Evolutionary conservation across 2,113 vertebrate species (phyloP).

Genomic region (Seriola rivoliana): DNA sequence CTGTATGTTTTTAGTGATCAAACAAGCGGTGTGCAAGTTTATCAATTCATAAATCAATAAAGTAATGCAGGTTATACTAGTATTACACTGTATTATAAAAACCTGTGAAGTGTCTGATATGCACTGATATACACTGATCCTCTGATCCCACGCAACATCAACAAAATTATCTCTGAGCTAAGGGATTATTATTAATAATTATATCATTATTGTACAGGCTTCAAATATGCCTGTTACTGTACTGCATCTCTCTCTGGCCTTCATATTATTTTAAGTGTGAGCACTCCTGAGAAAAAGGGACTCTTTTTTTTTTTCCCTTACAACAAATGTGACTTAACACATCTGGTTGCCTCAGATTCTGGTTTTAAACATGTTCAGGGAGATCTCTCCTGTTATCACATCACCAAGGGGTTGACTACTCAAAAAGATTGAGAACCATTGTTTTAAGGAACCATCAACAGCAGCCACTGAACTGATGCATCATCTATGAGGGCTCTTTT

Average conservation of each 20-base stretch:
- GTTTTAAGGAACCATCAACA: background rate
- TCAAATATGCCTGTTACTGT: background rate
- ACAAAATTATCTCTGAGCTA: background rate
- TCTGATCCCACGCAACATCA: background rate
- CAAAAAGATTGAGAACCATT: background rate
- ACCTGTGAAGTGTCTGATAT: no score
- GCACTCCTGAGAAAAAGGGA: background rate
- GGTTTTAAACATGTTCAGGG: background rate
- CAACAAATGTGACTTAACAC: background rate
- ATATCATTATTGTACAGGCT: background rate
- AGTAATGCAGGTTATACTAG: background rate
- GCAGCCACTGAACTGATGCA: background rate
- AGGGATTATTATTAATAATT: background rate
- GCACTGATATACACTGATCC: background rate
- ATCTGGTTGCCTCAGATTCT: background rate
- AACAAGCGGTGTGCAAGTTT: background rate
- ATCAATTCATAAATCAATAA: background rate
- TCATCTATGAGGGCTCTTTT: constrained; percentile 3
- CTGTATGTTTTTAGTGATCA: background rate
- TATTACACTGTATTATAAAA: no score
- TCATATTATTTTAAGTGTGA: background rate
- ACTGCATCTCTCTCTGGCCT: background rate
- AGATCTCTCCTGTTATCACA: background rate
- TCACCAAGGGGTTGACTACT: background rate
- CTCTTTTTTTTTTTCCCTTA: background rate